Conservation (phyloP, 2,113 vertebrate species). For the Dipodomys merriami region DNA sequence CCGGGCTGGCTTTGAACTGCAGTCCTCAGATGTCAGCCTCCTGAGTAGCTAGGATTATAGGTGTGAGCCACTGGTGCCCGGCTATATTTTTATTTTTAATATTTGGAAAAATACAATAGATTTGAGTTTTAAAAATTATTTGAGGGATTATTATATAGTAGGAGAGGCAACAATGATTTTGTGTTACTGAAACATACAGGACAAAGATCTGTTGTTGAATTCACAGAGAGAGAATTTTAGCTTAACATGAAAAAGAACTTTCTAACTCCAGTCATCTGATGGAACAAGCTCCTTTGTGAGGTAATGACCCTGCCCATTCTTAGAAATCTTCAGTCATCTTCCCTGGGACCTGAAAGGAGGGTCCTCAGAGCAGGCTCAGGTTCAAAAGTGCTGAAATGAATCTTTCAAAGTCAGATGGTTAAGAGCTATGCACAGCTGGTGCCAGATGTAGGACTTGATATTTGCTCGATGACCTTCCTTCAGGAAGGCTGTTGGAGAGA, state of each 20-base stretch:
- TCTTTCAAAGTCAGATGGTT: conserved; percentile 34
- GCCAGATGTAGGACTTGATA: not conserved
- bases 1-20: no score
- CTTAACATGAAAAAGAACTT: not conserved
- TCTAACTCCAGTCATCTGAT: conserved; percentile 14
- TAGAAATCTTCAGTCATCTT: conserved; percentile 16
- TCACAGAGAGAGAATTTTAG: not conserved
- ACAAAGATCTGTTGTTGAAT: not conserved
- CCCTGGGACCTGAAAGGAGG: not conserved
- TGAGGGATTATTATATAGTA: not conserved
- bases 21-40: no score
- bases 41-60: no score
- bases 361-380: conserved; percentile 12
- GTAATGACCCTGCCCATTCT: conserved; percentile 35
- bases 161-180: not conserved
- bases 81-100: not conserved
- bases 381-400: not conserved
- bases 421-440: not conserved
- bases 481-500: not conserved
- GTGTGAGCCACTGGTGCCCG: no score
- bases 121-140: not conserved
- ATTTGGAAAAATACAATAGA: not conserved
- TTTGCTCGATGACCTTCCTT: not conserved
- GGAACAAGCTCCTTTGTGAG: conserved; percentile 63
- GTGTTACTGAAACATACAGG: not conserved